Evolutionary conservation across 64 coral and sea anemone species (phyloP).

Genomic region (Stichodactyla mertensii): DNA sequence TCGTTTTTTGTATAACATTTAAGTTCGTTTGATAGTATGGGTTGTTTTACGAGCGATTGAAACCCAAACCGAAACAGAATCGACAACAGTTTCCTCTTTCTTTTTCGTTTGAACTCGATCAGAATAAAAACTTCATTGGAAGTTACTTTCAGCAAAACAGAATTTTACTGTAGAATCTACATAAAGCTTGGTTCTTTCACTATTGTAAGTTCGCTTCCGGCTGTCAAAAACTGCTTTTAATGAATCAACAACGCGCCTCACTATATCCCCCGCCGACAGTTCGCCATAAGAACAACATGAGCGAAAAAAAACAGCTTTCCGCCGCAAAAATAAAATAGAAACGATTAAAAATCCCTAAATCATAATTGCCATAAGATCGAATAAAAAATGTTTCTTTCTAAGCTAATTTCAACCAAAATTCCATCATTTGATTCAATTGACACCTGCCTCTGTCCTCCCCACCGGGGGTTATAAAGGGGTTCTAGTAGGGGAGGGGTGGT

Average conservation of each 20-base stretch:
- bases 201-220: conserved; percentile 1
- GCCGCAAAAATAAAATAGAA: neutral
- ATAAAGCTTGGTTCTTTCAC: conserved; percentile 13
- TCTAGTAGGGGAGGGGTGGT: neutral
- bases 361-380: neutral
- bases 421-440: neutral
- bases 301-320: neutral
- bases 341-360: neutral
- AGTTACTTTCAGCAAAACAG: conserved; percentile 16
- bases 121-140: neutral
- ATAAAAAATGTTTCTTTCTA: neutral
- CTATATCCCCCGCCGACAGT: neutral
- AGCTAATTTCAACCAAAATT: neutral
- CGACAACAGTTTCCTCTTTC: neutral
- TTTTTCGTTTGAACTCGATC: neutral
- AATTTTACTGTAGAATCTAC: neutral
- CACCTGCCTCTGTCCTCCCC: neutral
- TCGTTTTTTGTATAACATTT: neutral
- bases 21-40: neutral
- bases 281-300: neutral
- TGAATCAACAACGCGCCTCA: neutral
- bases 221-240: neutral
- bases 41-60: neutral
- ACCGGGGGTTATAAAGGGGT: neutral
- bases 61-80: neutral